These are phyloP conservation scores for Tanypteryx hageni DNA, from an alignment of 2,888 invertebrate genomes.

Conservation along the genomic window DNA sequence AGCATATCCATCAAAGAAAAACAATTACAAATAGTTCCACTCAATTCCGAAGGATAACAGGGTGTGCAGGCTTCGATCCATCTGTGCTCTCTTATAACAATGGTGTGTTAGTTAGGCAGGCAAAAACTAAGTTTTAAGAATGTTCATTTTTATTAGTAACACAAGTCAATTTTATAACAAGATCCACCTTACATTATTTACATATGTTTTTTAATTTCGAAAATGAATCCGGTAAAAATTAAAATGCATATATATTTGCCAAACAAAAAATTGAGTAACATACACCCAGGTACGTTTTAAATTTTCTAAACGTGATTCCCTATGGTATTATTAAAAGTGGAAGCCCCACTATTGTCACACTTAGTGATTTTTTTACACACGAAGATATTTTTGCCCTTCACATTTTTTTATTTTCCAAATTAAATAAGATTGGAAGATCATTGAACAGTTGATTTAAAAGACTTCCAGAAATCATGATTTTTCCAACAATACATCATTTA, in stretches of 20 bases:
- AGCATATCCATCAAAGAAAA: slow-evolving; percentile 33
- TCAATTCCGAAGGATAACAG: slow-evolving; percentile 8
- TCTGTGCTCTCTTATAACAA: slow-evolving; percentile 32
- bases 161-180: slow-evolving; percentile 66
- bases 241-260: slow-evolving; percentile 36
- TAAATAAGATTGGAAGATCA: slow-evolving; percentile 23
- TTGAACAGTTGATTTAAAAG: slow-evolving; percentile 24
- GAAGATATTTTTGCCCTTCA: slow-evolving; percentile 15
- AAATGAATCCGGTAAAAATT: slow-evolving; percentile 28
- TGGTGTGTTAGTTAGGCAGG: slow-evolving; percentile 53
- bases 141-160: slow-evolving; percentile 68
- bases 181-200: slow-evolving; percentile 59
- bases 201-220: slow-evolving; percentile 22
- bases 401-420: slow-evolving; percentile 37
- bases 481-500: slow-evolving; percentile 62
- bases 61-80: slow-evolving; percentile 19
- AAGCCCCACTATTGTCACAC: slow-evolving; percentile 63
- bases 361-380: neutral
- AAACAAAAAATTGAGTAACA: slow-evolving; percentile 8
- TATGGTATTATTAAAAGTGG: slow-evolving; percentile 52
- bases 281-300: slow-evolving; percentile 44
- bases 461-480: slow-evolving; percentile 53
- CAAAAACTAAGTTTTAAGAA: slow-evolving; percentile 66
- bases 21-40: slow-evolving; percentile 52
- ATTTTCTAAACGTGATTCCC: slow-evolving; percentile 37